Evolutionary conservation across 2,113 vertebrate genomes (phyloP), one percentile per base, ranked within the genome.

Genomic region (Motacilla alba): DNA sequence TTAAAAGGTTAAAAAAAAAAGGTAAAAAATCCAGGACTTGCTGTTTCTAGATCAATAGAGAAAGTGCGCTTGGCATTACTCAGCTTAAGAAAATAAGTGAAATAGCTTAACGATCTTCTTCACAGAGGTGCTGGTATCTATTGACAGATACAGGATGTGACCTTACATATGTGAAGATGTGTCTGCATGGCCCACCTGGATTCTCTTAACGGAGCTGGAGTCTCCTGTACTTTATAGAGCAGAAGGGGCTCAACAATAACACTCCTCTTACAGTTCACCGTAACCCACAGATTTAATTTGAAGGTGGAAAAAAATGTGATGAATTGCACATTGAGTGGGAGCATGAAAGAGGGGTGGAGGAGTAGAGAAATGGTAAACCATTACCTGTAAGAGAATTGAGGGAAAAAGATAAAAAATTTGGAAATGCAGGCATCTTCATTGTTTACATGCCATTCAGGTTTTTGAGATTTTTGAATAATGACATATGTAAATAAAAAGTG

Each of bases 101-200:
- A 85, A 63, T 64, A 3, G 18, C 37, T 62, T 68, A n/a, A 63
- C 11, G 21, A 22, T 60, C 75, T 88, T 58, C 66, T 68, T 86
- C 0, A 0, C 47, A 64, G 47, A 81, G 37, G 41, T 0, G 0
- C 30, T 43, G 24, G 12, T 58, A 52, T 50, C 35, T 70, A 1
- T 13, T 46, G 41, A 47, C 28, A 19, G 37, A 52, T 37, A 31
- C 0, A 8, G n/a, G 24, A 49, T 1, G 2, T 55, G 50, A 44
- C n/a, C 55, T 33, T 55, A 41, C 60, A 60, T 16, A 30, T 11
- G 31, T n/a, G 22, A 70, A 35, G 2, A 11, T 15, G 12, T 22
- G 30, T n/a, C 75, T 19, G 16, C 13, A 19, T 9, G 20, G 37
- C 47, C n/a, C 6, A 10, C 30, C 15, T 1, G 0, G 12, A 60